phyloP scores from a whole-genome alignment of 2,888 invertebrate genomes.

The Synanthedon andrenaeformis region DNA sequence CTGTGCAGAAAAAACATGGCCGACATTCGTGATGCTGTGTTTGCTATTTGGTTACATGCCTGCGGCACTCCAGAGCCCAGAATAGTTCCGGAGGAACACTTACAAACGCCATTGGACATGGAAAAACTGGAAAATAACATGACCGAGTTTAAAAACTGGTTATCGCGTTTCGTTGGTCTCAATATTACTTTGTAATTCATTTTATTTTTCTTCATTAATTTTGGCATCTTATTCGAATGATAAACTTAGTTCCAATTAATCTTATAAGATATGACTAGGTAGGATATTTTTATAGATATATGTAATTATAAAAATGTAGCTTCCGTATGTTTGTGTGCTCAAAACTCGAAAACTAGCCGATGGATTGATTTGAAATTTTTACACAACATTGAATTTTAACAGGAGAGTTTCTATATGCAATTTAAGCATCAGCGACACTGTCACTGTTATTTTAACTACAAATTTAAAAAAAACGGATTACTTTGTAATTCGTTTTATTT shows the following conservation, averaged over 20 bases:
- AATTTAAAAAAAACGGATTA: too few species aligned
- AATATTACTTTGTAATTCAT: slow-evolving; percentile 6
- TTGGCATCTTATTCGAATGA: not conserved
- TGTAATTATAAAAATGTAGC: too few species aligned
- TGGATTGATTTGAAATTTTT: too few species aligned
- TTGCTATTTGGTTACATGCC: slow-evolving; percentile 57
- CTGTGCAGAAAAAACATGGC: slow-evolving; percentile 41
- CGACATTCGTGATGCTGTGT: slow-evolving; percentile 45
- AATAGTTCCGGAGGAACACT: slow-evolving; percentile 49
- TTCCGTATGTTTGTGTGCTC: too few species aligned
- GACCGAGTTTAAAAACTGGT: slow-evolving; percentile 44
- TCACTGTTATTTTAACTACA: too few species aligned
- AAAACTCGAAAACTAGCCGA: too few species aligned
- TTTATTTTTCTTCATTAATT: not conserved
- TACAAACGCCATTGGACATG: slow-evolving; percentile 42
- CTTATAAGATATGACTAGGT: not conserved
- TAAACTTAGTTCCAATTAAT: not conserved
- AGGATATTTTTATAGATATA: too few species aligned
- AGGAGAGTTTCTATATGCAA: too few species aligned
- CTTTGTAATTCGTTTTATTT: too few species aligned
- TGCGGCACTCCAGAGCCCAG: slow-evolving; percentile 48
- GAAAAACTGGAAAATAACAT: slow-evolving; percentile 38
- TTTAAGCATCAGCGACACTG: too few species aligned
- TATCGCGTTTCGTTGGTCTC: slow-evolving; percentile 39
- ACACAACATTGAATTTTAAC: too few species aligned